Evolutionary conservation across 2,113 vertebrate species (phyloP).

Genomic region (Noctilio leporinus): DNA sequence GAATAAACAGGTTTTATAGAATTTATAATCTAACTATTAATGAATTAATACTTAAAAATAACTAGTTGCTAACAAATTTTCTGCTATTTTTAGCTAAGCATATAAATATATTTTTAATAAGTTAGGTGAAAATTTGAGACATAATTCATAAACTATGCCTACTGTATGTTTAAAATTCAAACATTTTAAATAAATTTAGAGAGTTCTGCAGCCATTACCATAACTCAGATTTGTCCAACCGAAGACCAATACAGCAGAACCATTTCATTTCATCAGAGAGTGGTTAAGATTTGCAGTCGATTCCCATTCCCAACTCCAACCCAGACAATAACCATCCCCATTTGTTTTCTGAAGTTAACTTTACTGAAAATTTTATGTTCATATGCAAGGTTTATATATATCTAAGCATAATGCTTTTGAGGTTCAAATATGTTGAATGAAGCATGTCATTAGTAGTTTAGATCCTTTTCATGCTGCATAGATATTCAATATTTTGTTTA

Average conservation of each 20-base stretch:
- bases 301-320: not conserved
- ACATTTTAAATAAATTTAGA: too few relatives aligned
- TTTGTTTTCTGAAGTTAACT: not conserved
- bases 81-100: not conserved
- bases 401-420: not conserved
- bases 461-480: not conserved
- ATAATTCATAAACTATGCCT: too few relatives aligned
- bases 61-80: not conserved
- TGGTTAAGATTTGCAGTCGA: not conserved
- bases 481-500: not conserved
- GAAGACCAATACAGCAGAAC: not conserved
- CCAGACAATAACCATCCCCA: not conserved
- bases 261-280: not conserved
- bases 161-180: too few relatives aligned
- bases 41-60: not conserved
- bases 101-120: not conserved
- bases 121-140: not conserved
- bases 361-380: not conserved
- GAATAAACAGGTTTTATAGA: not conserved
- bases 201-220: not conserved
- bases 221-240: not conserved
- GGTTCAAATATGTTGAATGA: not conserved
- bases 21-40: not conserved
- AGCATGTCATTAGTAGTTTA: not conserved
- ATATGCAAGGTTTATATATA: not conserved